Evolutionary conservation across 1,140 invertebrate species (phyloP), one percentile per base, ranked within the genome.

Genomic region (Pogonognathellus flavescens): DNA sequence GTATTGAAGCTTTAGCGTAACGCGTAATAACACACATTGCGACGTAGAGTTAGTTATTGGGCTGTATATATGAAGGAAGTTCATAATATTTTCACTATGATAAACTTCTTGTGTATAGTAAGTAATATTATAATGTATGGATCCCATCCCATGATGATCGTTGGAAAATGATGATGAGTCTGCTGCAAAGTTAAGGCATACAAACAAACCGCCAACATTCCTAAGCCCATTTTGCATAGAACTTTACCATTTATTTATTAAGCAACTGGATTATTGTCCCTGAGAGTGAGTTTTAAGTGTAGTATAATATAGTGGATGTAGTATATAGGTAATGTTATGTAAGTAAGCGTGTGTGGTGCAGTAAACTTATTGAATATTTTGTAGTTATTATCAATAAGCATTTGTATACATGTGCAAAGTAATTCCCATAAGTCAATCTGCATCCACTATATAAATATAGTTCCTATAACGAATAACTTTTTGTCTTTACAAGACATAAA

Each of bases 231-330:
- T 66, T 25, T 10, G 20, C 20, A 4, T 66, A 5, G 25, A 66
- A 66, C 25, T 66, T 66, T 66, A 72, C 22, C 41, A 50, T 72
- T 72, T 72, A 72, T 49, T 72, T 72, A 72, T 50, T 72, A 72
- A 72, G 66, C 14, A 72, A 49, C 66, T 72, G 25, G 25, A 49
- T 72, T 50, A 72, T 49, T 72, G 11, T n/a, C 53, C n/a, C 53
- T 57, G n/a, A 57, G 10, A 57, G 53, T 41, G 31, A 41, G 31
- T 41, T 41, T 41, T 41, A 41, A 41, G 31, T 41, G 1, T 41
- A 41, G 31, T 41, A 41, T n/a, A n/a, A n/a, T n/a, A 41, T 41
- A 41, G 31, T 41, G 6, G 31, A 1, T 41, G 6, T 41, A 41
- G 2, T 3, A 41, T 41, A 41, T 41, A 41, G n/a, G n/a, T n/a